A percentile compares a stretch with the other conserved stretches of the same genome.
These are phyloP conservation scores for Enteromius fasciolatus DNA, from an alignment of 2,797 vertebrate species.

Conservation along the genomic window DNA sequence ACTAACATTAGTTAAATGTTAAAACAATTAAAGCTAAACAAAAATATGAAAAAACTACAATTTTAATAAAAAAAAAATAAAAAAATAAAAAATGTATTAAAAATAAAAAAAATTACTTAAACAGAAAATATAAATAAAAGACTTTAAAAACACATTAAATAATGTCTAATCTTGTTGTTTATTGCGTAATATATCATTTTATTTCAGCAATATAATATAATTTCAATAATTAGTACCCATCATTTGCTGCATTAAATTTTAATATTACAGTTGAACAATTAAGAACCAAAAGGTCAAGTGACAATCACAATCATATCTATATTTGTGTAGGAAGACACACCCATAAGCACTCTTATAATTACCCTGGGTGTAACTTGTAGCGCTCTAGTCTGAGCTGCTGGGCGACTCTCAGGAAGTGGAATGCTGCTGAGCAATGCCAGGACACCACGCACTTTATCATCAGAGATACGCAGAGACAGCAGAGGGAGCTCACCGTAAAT, in stretches of 20 bases:
- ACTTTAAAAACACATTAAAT: too few relatives aligned
- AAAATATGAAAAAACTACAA: neutral
- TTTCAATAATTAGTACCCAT: neutral
- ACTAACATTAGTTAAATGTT: neutral
- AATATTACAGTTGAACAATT: neutral
- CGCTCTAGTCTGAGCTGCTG: conserved; percentile 66
- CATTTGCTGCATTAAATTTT: neutral
- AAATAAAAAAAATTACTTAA: neutral
- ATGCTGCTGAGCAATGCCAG: conserved; percentile 91
- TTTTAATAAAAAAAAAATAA: neutral
- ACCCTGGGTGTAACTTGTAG: conserved; percentile 78
- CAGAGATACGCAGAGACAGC: conserved; percentile 90
- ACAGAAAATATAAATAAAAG: neutral
- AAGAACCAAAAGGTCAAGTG: neutral
- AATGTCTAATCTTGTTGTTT: too few relatives aligned
- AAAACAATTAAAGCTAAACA: too few relatives aligned
- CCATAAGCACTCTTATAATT: neutral
- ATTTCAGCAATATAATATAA: neutral
- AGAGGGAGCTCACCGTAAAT: conserved; percentile 89
- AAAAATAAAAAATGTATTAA: neutral
- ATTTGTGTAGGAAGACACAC: neutral
- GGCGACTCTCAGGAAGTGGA: conserved; percentile 84
- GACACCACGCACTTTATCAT: conserved; percentile 87
- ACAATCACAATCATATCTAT: neutral
- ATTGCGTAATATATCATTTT: neutral